These are phyloP conservation scores for Spatula versicolor DNA, from an alignment of 2,797 vertebrate species.

Conservation along the genomic window DNA sequence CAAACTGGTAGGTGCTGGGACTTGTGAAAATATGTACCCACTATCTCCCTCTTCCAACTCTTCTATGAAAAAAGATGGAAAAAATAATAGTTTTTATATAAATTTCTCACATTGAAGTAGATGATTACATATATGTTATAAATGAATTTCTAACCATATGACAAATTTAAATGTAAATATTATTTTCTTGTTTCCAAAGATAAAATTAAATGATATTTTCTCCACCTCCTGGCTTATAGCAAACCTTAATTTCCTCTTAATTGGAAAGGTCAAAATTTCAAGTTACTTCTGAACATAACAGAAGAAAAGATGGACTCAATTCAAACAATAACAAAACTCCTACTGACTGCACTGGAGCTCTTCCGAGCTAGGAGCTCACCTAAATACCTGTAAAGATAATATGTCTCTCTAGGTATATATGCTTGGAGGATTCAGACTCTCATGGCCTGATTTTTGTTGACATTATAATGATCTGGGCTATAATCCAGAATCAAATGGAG, in stretches of 20 bases:
- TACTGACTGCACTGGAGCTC: not conserved
- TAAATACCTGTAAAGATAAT: not conserved
- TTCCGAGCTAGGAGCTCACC: not conserved
- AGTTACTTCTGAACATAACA: not conserved
- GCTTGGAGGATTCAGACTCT: not conserved
- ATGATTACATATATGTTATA: not conserved
- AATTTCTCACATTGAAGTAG: not conserved
- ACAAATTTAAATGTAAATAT: not conserved
- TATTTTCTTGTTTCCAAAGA: not conserved
- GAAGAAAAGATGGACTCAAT: not conserved
- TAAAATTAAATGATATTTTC: not conserved
- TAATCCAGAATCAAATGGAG: not conserved
- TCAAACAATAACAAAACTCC: not conserved
- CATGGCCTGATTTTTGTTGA: not conserved
- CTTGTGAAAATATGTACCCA: not conserved
- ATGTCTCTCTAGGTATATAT: not conserved
- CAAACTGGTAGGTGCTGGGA: conserved; percentile 9
- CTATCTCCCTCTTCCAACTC: conserved; percentile 20
- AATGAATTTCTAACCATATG: not conserved
- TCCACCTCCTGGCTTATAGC: not conserved
- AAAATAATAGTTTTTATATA: not conserved
- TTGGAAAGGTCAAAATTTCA: not conserved
- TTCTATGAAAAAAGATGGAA: not conserved
- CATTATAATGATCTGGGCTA: not conserved
- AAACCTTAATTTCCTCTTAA: not conserved